Base-by-base conservation (phyloP, 2,113 vertebrate genomes). In the Spea multiplicata region DNA sequence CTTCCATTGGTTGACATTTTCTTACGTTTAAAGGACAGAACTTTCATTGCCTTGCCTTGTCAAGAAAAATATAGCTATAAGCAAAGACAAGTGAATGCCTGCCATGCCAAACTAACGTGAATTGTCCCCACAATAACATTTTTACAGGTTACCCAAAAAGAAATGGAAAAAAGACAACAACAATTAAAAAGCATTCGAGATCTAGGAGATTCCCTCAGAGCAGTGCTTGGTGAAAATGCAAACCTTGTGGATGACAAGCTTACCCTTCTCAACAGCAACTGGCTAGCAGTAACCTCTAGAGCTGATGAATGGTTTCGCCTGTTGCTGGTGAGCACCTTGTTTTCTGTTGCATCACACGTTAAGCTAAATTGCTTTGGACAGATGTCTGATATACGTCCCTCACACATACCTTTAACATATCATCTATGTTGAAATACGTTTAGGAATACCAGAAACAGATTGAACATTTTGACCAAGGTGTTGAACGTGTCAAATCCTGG, bases 361-460 rank as follows among this genome's bases (percentile, higher is more conserved):
- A 30, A 30, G 30, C 30, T 30, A 30, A 30, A 30, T 30, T 30
- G 30, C 30, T 30, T 30, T 30, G 30, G 30, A 30, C 30, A 30
- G 1, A 2, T 30, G 30, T 30, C 30, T 30, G 30, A 30, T 30
- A 30, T 30, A 30, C 30, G 2, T 30, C 30, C 30, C 30, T 30
- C 30, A 30, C 30, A 30, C 30, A 30, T 30, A 30, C 30, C 30
- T 30, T 30, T 30, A 30, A 30, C 30, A 30, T 30, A 30, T 30
- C 30, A 30, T 30, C 30, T 30, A 30, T 30, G 30, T 30, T 30
- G 30, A 30, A 30, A 30, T 53, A 12, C 50, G 6, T 75, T 78
- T 87, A 99, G 97, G 95, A 98, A 88, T 99, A 98, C 89, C 95
- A 98, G 90, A 94, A 91, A 83, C 95, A 96, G 83, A 95, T 98